Evolutionary conservation across 2,797 vertebrate genomes (phyloP), one percentile per base, ranked within the genome.

Genomic region (Neosilurus mollespiculum): DNA sequence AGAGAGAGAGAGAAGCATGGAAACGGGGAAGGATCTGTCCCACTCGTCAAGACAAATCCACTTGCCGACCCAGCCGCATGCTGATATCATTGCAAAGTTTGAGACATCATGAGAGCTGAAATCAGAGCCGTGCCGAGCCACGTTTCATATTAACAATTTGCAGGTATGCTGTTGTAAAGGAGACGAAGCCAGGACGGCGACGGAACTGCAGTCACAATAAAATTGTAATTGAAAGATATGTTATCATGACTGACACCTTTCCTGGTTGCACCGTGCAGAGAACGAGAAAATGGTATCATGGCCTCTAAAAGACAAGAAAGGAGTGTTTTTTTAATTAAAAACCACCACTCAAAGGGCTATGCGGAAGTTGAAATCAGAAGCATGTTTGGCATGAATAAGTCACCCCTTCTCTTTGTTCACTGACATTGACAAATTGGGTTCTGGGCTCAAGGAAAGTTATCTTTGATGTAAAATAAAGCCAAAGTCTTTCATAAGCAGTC

Each of bases 141-240:
- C 82, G 90, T 92, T 93, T 93, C 91, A 90, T 88, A 91, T 91
- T 88, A 70, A 81, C 90, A 90, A 91, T 91, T 92, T 90, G 90
- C 93, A 93, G 92, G 92, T 94, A 89, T 24, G 84, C 81, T 22
- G 76, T 87, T 87, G 86, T 88, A 89, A 75, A 83, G 86, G 64
- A 81, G 80, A 80, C 69, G 80, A 81, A 56, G 83, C 78, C 86
- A 93, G 92, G 93, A 93, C 92, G 91, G 91, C 90, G 91, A 90
- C 90, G 85, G 92, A 91, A 93, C 91, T 91, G 90, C 90, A 90
- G 91, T 92, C 92, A 94, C 93, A 95, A 94, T 94, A 94, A 93
- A 93, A 94, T 90, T 92, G 91, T 95, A 95, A 95, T 95, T 95
- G 94, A 95, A 95, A 94, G 94, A 95, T 95, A 94, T 89, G 94